These are phyloP conservation scores for Hycleus phaleratus DNA, from an alignment of 1,140 invertebrate genomes.

Conservation along the genomic window DNA sequence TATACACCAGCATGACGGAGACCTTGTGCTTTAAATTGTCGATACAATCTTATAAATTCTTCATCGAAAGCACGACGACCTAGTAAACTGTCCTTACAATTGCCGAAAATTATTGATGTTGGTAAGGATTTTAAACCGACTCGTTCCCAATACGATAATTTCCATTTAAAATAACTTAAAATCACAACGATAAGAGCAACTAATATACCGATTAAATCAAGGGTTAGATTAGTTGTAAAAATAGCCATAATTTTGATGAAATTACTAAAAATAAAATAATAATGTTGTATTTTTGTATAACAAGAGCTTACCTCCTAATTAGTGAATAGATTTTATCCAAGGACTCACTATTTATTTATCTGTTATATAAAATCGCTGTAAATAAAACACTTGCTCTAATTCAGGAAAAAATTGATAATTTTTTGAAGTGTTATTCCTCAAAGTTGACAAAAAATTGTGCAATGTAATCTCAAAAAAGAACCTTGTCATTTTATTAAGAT, in stretches of 20 bases:
- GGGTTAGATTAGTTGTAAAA: background rate
- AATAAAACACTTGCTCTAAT: too few species aligned
- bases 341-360: too few species aligned
- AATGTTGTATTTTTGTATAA: too few species aligned
- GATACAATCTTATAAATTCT: constrained; percentile 25
- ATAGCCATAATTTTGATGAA: background rate
- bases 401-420: too few species aligned
- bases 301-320: too few species aligned
- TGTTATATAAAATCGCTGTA: too few species aligned
- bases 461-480: too few species aligned
- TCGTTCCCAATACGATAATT: constrained; percentile 30
- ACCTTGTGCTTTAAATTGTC: constrained; percentile 18
- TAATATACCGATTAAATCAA: background rate
- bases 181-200: background rate
- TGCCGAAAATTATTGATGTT: constrained; percentile 33
- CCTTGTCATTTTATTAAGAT: too few species aligned
- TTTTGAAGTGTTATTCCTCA: too few species aligned
- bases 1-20: constrained; percentile 37
- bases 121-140: constrained; percentile 22
- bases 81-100: constrained; percentile 20
- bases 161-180: constrained; percentile 21
- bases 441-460: too few species aligned
- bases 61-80: constrained; percentile 21
- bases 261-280: too few species aligned
- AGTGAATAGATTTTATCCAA: too few species aligned